A percentile compares a stretch with the other conserved stretches of the same genome.
phyloP scores from a whole-genome alignment of 2,797 vertebrate genomes.

The Rousettus madagascariensis region DNA sequence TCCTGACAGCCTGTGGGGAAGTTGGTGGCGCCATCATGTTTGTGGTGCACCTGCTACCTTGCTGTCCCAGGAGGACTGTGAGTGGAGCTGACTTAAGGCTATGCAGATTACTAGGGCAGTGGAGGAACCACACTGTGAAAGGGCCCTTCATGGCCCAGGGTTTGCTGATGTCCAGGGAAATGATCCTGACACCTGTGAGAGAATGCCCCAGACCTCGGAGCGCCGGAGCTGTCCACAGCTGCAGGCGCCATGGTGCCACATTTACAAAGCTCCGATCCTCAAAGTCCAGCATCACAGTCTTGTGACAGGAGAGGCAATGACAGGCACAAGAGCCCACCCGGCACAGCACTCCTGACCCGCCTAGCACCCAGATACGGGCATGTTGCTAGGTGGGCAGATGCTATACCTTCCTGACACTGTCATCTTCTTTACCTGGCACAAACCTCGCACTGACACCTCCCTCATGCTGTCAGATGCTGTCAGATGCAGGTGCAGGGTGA shows the following conservation, averaged over 20 bases:
- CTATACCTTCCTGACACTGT: no score
- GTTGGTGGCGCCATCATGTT: not conserved
- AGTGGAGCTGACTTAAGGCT: rapidly evolving
- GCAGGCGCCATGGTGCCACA: rapidly evolving
- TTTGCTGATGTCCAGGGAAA: no score
- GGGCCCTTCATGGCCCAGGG: no score
- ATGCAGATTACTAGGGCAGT: rapidly evolving
- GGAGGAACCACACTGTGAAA: rapidly evolving
- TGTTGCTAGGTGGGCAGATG: not conserved
- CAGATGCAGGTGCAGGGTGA: rapidly evolving
- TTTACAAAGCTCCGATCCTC: no score
- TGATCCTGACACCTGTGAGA: rapidly evolving
- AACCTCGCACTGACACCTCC: rapidly evolving
- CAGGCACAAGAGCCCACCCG: not conserved
- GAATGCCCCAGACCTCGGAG: rapidly evolving
- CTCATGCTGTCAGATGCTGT: not conserved
- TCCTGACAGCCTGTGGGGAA: rapidly evolving
- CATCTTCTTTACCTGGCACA: not conserved
- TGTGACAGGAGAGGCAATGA: not conserved
- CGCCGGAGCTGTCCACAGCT: not conserved
- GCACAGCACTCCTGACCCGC: not conserved
- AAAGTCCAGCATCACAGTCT: not conserved
- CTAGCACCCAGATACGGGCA: not conserved
- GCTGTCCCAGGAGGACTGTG: rapidly evolving
- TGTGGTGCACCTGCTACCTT: rapidly evolving